Evolutionary conservation across 2,797 vertebrate species (phyloP).

Genomic region (Melanotaenia boesemani): DNA sequence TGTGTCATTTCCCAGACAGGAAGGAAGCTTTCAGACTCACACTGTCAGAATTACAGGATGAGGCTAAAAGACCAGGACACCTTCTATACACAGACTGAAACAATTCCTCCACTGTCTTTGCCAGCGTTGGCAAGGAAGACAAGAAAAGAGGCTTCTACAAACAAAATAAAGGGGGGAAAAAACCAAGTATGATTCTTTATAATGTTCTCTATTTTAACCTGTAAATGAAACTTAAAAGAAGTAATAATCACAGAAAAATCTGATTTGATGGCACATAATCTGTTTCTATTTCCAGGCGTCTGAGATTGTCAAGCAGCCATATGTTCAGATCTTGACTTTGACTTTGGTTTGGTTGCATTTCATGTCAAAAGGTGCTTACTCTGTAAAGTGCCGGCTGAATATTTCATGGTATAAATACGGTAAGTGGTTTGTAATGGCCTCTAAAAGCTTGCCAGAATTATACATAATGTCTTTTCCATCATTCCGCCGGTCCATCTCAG

Average conservation of each 20-base stretch:
- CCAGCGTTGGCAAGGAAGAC: slow-evolving; percentile 25
- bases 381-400: slow-evolving; percentile 71
- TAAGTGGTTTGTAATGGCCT: slow-evolving; percentile 76
- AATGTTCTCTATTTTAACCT: slow-evolving; percentile 1
- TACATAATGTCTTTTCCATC: slow-evolving; percentile 58
- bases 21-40: slow-evolving; percentile 80
- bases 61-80: slow-evolving; percentile 50
- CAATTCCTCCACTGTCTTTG: slow-evolving; percentile 27
- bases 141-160: slow-evolving; percentile 30
- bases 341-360: slow-evolving; percentile 40
- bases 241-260: slow-evolving; percentile 1
- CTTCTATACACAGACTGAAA: slow-evolving; percentile 55
- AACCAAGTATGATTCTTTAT: too few species aligned
- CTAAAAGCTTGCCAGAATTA: slow-evolving; percentile 56
- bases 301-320: slow-evolving; percentile 33
- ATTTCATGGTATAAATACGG: slow-evolving; percentile 78
- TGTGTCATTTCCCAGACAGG: slow-evolving; percentile 78
- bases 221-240: slow-evolving; percentile 1
- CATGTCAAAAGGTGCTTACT: slow-evolving; percentile 51
- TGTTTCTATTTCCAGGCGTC: slow-evolving; percentile 19
- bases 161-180: slow-evolving; percentile 3
- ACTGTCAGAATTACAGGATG: slow-evolving; percentile 71
- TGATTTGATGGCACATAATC: slow-evolving; percentile 1
- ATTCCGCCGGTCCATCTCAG: slow-evolving; percentile 36
- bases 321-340: slow-evolving; percentile 59